Evolutionary conservation across 2,797 vertebrate species (phyloP).

Genomic region (Enteromius unitaeniatus): DNA sequence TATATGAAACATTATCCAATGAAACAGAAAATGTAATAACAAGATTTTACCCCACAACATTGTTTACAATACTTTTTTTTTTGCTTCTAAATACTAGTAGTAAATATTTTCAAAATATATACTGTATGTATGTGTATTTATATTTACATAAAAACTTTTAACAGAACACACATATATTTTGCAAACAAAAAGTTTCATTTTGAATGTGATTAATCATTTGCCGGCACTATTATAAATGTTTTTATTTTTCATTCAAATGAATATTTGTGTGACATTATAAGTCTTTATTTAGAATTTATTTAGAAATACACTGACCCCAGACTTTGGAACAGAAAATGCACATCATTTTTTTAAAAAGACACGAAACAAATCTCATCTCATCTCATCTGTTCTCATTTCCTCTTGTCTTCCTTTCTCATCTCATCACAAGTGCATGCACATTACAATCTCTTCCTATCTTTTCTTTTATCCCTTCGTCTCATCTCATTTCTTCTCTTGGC

Average conservation of each 20-base stretch:
- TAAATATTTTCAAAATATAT: too few relatives aligned
- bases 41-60: background rate
- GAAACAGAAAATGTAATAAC: background rate
- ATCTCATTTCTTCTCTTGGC: background rate
- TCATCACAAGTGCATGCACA: background rate
- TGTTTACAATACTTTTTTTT: background rate
- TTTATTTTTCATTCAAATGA: background rate
- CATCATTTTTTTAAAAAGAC: background rate
- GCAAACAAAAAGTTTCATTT: too few relatives aligned
- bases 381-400: constrained; percentile 3
- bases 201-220: too few relatives aligned
- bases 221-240: too few relatives aligned
- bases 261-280: background rate
- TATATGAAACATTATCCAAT: background rate
- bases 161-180: too few relatives aligned
- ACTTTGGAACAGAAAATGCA: background rate
- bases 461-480: background rate
- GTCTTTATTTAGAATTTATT: background rate
- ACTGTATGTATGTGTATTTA: too few relatives aligned
- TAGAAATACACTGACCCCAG: background rate
- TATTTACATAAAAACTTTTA: too few relatives aligned
- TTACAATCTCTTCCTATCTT: background rate
- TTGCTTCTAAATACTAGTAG: background rate
- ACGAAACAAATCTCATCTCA: background rate
- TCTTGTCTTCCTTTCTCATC: background rate